These are phyloP conservation scores for Drosophila atripex DNA, from an alignment of 2,888 invertebrate species.

Conservation along the genomic window DNA sequence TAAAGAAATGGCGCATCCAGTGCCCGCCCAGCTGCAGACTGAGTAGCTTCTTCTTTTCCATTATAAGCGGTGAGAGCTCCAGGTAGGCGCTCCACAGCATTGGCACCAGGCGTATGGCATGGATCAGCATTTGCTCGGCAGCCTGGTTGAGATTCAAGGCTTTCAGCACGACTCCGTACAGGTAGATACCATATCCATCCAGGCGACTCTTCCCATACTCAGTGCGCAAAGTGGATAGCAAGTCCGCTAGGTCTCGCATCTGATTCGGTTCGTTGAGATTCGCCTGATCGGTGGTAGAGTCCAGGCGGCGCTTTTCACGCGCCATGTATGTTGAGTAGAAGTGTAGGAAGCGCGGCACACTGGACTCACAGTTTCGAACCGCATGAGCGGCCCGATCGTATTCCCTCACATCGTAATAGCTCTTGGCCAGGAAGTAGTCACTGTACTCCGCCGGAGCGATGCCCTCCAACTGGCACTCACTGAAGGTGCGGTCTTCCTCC, in stretches of 20 bases:
- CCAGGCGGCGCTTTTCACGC: slow-evolving; percentile 94
- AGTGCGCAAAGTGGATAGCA: slow-evolving; percentile 86
- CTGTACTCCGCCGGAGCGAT: slow-evolving; percentile 85
- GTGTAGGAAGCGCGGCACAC: slow-evolving; percentile 92
- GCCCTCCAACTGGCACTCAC: slow-evolving; percentile 66
- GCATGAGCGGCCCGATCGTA: slow-evolving; percentile 94
- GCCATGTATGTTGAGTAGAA: slow-evolving; percentile 94
- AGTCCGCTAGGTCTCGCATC: slow-evolving; percentile 85
- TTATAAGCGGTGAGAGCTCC: slow-evolving; percentile 93
- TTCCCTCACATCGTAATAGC: slow-evolving; percentile 95
- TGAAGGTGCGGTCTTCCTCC: slow-evolving; percentile 55
- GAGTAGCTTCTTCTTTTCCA: slow-evolving; percentile 90
- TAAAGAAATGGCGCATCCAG: slow-evolving; percentile 97
- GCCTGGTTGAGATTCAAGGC: slow-evolving; percentile 91
- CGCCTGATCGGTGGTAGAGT: slow-evolving; percentile 89
- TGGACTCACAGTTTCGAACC: slow-evolving; percentile 88
- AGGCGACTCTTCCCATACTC: slow-evolving; percentile 87
- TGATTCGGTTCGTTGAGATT: slow-evolving; percentile 82
- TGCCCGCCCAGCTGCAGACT: slow-evolving; percentile 90
- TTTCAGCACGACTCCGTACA: slow-evolving; percentile 95
- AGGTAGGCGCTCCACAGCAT: slow-evolving; percentile 98
- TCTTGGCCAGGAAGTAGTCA: slow-evolving; percentile 92
- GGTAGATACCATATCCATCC: slow-evolving; percentile 94
- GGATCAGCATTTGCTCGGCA: slow-evolving; percentile 91
- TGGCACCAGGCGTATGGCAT: slow-evolving; percentile 91